Conservation (phyloP, 2,797 vertebrate genomes). For the Pelobates cultripes region DNA sequence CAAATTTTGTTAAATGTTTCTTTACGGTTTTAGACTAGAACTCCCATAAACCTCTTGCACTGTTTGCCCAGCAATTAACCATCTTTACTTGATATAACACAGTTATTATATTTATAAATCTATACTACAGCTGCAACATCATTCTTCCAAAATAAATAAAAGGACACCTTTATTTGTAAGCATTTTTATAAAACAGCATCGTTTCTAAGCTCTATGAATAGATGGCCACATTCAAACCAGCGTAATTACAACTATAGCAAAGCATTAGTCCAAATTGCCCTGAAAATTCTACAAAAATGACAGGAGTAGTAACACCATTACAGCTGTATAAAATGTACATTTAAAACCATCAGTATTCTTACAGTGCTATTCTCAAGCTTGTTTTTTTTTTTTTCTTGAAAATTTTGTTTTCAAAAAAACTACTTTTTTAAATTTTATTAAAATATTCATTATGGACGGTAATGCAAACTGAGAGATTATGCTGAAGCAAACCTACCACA, state of each 20-base stretch:
- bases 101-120: no score
- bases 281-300: background rate
- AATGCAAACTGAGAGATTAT: conserved; percentile 12
- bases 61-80: no score
- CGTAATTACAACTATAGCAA: conserved; percentile 10
- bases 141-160: no score
- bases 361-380: background rate
- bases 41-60: no score
- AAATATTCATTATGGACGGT: conserved; percentile 16
- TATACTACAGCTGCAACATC: no score
- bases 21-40: no score
- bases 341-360: background rate
- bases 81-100: no score
- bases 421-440: conserved; percentile 2
- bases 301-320: conserved; percentile 7
- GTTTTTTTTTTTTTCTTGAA: no score
- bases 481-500: conserved; percentile 23
- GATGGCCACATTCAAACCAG: background rate
- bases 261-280: conserved; percentile 13
- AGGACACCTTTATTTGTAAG: no score
- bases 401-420: background rate
- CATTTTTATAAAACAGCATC: background rate
- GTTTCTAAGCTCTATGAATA: background rate
- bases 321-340: background rate
- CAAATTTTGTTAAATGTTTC: no score